These are phyloP conservation scores for Lagria hirta DNA, from an alignment of 2,888 invertebrate species.

Conservation along the genomic window DNA sequence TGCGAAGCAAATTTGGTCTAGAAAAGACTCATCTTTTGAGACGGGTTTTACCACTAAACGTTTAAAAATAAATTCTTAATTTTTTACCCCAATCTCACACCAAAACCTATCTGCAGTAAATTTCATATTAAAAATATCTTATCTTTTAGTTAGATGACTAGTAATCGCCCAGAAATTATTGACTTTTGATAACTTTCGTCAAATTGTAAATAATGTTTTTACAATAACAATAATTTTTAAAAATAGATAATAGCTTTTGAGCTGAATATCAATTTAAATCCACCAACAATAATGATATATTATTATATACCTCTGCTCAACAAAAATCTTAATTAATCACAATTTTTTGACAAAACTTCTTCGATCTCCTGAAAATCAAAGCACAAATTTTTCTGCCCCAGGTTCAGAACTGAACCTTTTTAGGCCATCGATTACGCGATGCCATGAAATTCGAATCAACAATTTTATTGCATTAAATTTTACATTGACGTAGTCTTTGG, in stretches of 20 bases:
- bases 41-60: no score
- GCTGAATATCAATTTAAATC: constrained; percentile 20
- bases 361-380: constrained; percentile 2
- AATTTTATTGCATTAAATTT: constrained; percentile 21
- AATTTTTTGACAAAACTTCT: no score
- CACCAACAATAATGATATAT: constrained; percentile 19
- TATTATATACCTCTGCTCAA: no score
- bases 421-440: constrained; percentile 10
- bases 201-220: constrained; percentile 18
- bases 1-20: no score
- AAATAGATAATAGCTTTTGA: constrained; percentile 30
- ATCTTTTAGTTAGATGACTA: no score
- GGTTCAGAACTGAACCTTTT: constrained; percentile 5
- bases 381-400: constrained; percentile 8
- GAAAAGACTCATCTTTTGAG: no score
- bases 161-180: constrained; percentile 13
- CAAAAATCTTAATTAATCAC: no score
- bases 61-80: no score
- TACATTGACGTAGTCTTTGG: constrained; percentile 54
- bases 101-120: no score
- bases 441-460: constrained; percentile 2
- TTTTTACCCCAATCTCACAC: no score
- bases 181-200: constrained; percentile 13
- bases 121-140: no score
- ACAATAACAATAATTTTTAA: constrained; percentile 23